Base-by-base conservation (phyloP, 2,888 invertebrate genomes). In the Odontothrips loti region DNA sequence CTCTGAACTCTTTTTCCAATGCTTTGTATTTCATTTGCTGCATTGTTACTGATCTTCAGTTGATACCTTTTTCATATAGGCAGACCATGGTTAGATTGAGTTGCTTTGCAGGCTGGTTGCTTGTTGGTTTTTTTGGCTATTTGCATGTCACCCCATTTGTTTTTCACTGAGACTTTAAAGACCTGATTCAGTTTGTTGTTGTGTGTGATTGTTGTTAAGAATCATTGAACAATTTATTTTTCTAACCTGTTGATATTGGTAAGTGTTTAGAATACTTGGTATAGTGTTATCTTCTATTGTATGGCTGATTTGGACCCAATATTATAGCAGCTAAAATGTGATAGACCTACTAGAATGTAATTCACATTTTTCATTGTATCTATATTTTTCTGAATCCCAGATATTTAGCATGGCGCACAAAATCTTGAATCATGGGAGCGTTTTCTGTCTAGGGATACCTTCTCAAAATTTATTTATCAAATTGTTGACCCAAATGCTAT, bases 171-270 rank as follows among this genome's bases (percentile, higher is more conserved):
- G 23, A 23, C 23, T 68, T 23, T 68, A 23, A 23, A 23, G 11
- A n/a, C 34, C 34, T 43, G 12, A 12, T 51, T 51, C 51, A 23
- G 23, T 0, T 23, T 68, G 23, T 68, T 68, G 23, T 68, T n/a
- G 2, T 68, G 20, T 68, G 68, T n/a, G 68, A 68, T 68, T 68
- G n/a, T 51, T 51, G 12, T 75, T 75, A 75, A 27, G 27, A 75
- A 75, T 75, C 68, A 75, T 27, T 75, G 68, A 27, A 75, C 68
- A 75, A 27, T 75, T 75, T 75, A 75, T 75, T 75, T 75, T 75
- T 75, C 27, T 75, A 75, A 75, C 27, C 12, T 27, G 23, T 75
- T 75, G 23, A 75, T 75, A 27, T 75, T 75, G 9, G 9, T 75
- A 75, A 43, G 23, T 27, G 27, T 75, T 75, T 75, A 9, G 20